Evolutionary conservation across 2,888 invertebrate species (phyloP).

Genomic region (Drosophila siamana): DNA sequence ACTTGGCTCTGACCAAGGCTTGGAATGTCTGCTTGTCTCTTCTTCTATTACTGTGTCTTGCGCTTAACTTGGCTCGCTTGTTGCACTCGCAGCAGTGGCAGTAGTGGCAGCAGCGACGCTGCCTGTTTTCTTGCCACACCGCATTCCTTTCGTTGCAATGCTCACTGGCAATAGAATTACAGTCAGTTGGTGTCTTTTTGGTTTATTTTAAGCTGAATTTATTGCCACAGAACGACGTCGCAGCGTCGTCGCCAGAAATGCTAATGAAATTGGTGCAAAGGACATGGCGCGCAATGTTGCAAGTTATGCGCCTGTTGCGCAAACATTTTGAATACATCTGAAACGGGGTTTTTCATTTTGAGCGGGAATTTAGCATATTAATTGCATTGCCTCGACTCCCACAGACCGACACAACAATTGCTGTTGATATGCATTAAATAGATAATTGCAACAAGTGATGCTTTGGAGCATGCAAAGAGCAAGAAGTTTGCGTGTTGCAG

Average conservation of each 20-base stretch:
- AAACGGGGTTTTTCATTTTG: background rate
- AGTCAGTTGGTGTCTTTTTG: conserved; percentile 56
- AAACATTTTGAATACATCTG: background rate
- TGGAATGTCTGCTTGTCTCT: conserved; percentile 58
- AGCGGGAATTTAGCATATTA: conserved; percentile 12
- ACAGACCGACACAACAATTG: too few species aligned
- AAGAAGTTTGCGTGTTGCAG: conserved; percentile 40
- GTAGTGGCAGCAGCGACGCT: conserved; percentile 7
- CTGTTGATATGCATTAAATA: conserved; percentile 10
- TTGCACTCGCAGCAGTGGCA: conserved; percentile 25
- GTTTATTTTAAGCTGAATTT: conserved; percentile 73
- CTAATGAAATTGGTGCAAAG: conserved; percentile 49
- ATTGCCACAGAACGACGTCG: conserved; percentile 44
- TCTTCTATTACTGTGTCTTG: conserved; percentile 57
- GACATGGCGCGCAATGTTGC: conserved; percentile 1
- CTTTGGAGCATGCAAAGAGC: conserved; percentile 67
- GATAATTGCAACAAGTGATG: conserved; percentile 55
- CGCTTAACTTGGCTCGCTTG: conserved; percentile 62
- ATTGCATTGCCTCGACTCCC: conserved; percentile 22
- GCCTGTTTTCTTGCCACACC: conserved; percentile 38
- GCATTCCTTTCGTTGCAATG: conserved; percentile 44
- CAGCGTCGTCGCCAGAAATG: conserved; percentile 34
- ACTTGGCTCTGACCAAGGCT: conserved; percentile 57
- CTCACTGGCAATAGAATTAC: conserved; percentile 71
- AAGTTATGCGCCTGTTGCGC: conserved; percentile 13